Base-by-base conservation (phyloP, 1,140 invertebrate genomes). In the Colletes latitarsis region DNA sequence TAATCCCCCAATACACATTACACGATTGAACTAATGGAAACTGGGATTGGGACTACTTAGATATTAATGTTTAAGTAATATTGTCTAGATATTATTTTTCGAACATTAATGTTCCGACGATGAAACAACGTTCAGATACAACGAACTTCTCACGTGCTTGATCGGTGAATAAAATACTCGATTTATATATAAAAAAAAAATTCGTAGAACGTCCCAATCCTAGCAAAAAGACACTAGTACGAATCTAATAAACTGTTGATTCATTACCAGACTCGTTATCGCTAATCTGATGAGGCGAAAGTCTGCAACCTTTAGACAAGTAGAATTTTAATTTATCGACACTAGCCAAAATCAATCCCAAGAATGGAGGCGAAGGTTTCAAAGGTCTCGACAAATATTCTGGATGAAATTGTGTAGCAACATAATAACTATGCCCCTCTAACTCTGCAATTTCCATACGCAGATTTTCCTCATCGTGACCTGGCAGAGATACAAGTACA, bases 321-420 rank as follows among this genome's bases (percentile, higher is more conserved):
- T 96, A 98, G 52, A 92, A 93, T 49, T 96, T 94, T 30, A 98
- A 93, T 91, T 97, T 96, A 19, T 96, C 96, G 75, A 96, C 95
- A 3, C 98, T 96, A 12, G 98, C 97, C 69, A 99, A 94, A 84
- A 99, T 96, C 3, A 99, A 94, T 71, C 99, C 99, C 75, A 99
- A 93, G 90, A 99, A 99, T 6, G 98, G 98, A 5, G 99, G 97
- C 52, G 98, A 99, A 0, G 99, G 98, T 83, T 96, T 97, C 69
- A 99, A 92, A 0, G 99, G 99, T 1, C 98, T 94, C 1, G 98
- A 99, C 68, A 99, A 94, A 93, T 99, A 99, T 92, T 99, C 99
- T 0, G 99, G 99, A 93, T 99, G 99, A 92, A 97, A 99, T 93
- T 99, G 99, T 0, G 98, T 98, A 0, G 97, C 98, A 15, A 99